Percentiles rank a stretch among this genome's conserved stretches.
Conservation (phyloP, 2,113 vertebrate species). For the Zapus hudsonius region DNA sequence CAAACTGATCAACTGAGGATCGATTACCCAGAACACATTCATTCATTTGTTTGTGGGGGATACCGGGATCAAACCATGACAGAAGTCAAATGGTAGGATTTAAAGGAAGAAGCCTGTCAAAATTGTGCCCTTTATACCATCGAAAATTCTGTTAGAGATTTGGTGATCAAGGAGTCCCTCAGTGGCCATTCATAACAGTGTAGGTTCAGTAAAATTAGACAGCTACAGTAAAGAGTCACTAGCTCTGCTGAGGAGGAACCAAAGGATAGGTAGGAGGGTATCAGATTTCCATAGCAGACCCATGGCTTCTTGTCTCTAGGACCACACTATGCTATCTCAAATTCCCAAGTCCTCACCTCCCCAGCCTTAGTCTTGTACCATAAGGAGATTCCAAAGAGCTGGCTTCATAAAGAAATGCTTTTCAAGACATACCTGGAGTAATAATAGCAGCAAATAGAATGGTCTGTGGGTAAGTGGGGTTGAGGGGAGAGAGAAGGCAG, state of each 20-base stretch:
- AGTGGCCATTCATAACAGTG: neutral
- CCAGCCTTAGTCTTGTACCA: neutral
- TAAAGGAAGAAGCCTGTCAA: neutral
- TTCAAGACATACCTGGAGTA: neutral
- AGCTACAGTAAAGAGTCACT: neutral
- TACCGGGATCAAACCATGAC: no score
- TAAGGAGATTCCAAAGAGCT: neutral
- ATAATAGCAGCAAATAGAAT: conserved; percentile 10
- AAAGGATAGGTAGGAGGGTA: neutral
- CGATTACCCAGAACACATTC: no score
- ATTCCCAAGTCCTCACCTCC: neutral
- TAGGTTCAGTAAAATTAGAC: neutral
- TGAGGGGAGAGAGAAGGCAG: neutral
- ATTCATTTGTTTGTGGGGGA: no score
- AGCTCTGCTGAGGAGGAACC: neutral
- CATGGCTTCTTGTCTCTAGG: neutral
- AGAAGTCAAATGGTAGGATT: neutral
- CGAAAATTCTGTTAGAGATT: conserved; percentile 29
- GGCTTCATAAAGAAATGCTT: neutral
- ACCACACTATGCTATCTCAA: neutral
- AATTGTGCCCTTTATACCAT: neutral
- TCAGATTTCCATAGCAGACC: neutral
- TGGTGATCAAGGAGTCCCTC: neutral
- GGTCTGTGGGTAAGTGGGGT: neutral
- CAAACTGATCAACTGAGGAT: no score